A percentile compares a stretch with the other conserved stretches of the same genome.
Evolutionary conservation across 1,140 invertebrate species (phyloP).

Genomic region (Trinorchestia longiramus): DNA sequence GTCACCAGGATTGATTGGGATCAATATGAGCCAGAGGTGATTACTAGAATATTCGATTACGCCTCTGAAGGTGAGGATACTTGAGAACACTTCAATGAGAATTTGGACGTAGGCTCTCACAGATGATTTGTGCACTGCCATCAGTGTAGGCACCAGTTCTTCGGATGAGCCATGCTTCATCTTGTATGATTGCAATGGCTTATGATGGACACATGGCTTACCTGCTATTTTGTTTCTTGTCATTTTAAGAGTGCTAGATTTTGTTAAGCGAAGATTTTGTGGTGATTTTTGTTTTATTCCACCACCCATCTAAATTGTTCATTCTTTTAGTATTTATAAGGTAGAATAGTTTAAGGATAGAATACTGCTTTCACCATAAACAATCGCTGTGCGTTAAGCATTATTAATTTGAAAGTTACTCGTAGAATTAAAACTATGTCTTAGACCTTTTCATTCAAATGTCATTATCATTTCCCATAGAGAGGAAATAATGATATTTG

Average conservation of each 20-base stretch:
- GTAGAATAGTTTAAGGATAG: no score
- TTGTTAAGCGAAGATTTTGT: neutral
- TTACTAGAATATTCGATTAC: conserved; percentile 39
- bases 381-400: no score
- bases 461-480: no score
- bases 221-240: no score
- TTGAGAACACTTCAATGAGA: neutral
- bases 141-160: neutral
- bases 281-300: neutral
- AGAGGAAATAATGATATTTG: no score
- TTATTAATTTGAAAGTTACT: no score
- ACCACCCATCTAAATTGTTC: neutral
- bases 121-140: neutral
- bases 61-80: neutral
- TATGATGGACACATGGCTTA: no score
- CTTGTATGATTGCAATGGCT: neutral
- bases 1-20: conserved; percentile 44
- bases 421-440: no score
- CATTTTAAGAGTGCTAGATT: neutral
- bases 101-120: neutral
- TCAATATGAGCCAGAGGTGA: neutral
- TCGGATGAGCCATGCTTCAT: neutral
- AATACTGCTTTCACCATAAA: no score
- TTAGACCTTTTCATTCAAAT: no score
- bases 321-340: no score